Base-by-base conservation (phyloP, 2,797 vertebrate species). In the Picus viridis region DNA sequence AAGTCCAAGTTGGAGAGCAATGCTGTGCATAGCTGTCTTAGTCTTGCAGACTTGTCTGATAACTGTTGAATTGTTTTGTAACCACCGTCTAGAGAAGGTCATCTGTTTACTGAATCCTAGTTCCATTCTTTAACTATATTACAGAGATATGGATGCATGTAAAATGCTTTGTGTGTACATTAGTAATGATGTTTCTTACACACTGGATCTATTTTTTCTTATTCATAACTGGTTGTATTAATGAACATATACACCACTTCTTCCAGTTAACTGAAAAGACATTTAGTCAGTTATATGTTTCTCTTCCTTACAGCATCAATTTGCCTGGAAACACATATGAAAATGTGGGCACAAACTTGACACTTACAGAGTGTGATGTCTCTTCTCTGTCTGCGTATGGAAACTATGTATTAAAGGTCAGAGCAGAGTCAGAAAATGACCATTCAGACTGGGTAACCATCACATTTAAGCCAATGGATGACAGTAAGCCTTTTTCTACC, bases 401-500 rank as follows among this genome's bases (percentile, higher is more conserved):
- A 4, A 18, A 86, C 53, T 84, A 96, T 76, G 10, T 6, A 8
- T 61, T 98, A 84, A 86, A 83, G 75, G 96, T 98, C 58, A 95
- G 97, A 47, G 70, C 96, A 1, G 96, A 97, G 43, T 62, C 34
- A 7, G 91, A 79, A 4, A 18, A 23, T 4, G 56, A 71, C 7
- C 39, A 16, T 10, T 98, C 97, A 1, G 54, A 83, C 22, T 98
- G 98, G 98, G 74, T 47, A 3, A 83, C 61, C 29, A 3, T 97
- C 68, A 39, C 23, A n/a, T 98, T 98, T 91, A 94, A 81, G 17
- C 98, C 98, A 20, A 73, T 96, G 83, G 86, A 90, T 19, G 95
- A 98, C 92, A 98, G 98, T 98, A 96, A 98, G 98, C 63, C 10
- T 15, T 57, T 1, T 36, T 34, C 57, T 83, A 16, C 10, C 83